Percentiles rank a stretch among this genome's conserved stretches.
phyloP scores from a whole-genome alignment of 2,888 invertebrate species.

The Calephelis perditalis region DNA sequence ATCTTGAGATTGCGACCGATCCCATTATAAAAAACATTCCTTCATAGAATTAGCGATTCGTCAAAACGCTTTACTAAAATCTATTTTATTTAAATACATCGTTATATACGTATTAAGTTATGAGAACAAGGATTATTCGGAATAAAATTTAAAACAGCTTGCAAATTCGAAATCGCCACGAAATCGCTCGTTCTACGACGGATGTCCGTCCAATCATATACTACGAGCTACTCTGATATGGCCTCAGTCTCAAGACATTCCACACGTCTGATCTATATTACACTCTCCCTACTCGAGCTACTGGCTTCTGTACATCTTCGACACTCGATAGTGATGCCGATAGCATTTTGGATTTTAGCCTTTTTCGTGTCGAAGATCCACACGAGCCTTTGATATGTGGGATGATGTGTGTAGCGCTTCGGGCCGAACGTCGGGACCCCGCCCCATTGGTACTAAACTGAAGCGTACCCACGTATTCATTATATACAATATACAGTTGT shows the following conservation, averaged over 20 bases:
- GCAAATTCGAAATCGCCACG: slow-evolving; percentile 39
- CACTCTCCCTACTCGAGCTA: slow-evolving; percentile 73
- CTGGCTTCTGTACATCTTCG: slow-evolving; percentile 61
- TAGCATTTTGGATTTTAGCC: background rate
- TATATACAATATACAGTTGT: slow-evolving; percentile 76
- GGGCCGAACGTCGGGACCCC: slow-evolving; percentile 54
- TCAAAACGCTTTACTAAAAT: slow-evolving; percentile 61
- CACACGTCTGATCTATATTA: slow-evolving; percentile 70
- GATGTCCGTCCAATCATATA: slow-evolving; percentile 50
- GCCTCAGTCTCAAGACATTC: slow-evolving; percentile 77
- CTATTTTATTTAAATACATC: slow-evolving; percentile 58
- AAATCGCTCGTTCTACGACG: slow-evolving; percentile 67
- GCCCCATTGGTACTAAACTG: slow-evolving; percentile 60
- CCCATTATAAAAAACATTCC: slow-evolving; percentile 54
- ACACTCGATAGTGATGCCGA: slow-evolving; percentile 32
- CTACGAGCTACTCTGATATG: slow-evolving; percentile 73
- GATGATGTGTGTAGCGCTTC: slow-evolving; percentile 68
- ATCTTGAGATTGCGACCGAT: slow-evolving; percentile 75
- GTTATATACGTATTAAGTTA: slow-evolving; percentile 47
- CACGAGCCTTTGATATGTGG: slow-evolving; percentile 75
- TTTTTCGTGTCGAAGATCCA: slow-evolving; percentile 46
- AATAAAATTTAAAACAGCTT: slow-evolving; percentile 50
- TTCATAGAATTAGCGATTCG: slow-evolving; percentile 75
- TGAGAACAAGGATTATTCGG: slow-evolving; percentile 61
- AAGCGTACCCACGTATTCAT: slow-evolving; percentile 63